Percentiles rank a stretch among this genome's conserved stretches.
These are phyloP conservation scores for Clarias magur DNA, from an alignment of 2,113 vertebrate species.

Conservation along the genomic window DNA sequence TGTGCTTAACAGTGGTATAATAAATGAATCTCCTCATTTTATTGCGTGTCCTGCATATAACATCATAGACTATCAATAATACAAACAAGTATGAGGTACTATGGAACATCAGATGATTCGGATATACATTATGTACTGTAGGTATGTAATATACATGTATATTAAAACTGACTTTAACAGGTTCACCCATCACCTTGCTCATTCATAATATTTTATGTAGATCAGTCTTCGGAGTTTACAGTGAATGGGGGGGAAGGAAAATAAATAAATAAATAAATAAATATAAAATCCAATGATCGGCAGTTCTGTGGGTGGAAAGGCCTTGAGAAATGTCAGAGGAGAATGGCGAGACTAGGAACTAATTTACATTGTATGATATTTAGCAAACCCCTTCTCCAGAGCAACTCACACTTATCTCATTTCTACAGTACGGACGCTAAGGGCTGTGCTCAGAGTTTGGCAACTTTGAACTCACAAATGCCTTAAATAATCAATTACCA, in stretches of 20 bases:
- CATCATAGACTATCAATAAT: background rate
- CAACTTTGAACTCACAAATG: background rate
- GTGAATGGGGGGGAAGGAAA: background rate
- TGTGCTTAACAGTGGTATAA: background rate
- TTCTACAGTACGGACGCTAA: background rate
- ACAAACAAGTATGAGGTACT: too few relatives aligned
- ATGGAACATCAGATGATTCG: background rate
- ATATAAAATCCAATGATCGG: background rate
- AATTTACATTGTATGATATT: background rate
- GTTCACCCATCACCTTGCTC: background rate
- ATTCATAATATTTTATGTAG: background rate
- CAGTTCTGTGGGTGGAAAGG: background rate
- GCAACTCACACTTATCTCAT: background rate
- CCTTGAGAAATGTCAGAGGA: background rate
- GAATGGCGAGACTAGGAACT: background rate
- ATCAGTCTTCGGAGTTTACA: too few relatives aligned
- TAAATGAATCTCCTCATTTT: background rate
- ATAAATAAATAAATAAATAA: too few relatives aligned
- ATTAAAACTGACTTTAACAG: background rate
- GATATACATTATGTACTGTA: background rate
- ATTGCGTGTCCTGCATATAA: background rate
- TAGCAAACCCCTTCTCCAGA: background rate
- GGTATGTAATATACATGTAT: background rate
- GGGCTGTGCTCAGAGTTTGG: background rate
- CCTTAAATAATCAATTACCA: background rate